phyloP scores from a whole-genome alignment of 2,113 vertebrate genomes.

The Sebastes schlegelii region DNA sequence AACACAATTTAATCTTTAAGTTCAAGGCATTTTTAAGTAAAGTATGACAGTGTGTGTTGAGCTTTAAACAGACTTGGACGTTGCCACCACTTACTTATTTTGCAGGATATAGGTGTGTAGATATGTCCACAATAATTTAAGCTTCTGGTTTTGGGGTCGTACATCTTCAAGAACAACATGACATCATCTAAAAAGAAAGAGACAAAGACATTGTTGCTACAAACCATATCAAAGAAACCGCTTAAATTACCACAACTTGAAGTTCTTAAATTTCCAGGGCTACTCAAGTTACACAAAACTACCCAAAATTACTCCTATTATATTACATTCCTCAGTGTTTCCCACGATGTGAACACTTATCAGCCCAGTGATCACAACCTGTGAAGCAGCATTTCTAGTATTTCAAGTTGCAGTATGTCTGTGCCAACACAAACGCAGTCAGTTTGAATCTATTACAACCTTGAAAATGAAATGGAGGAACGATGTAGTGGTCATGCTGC shows the following conservation, averaged over 20 bases:
- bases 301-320: not conserved
- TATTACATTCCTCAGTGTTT: not conserved
- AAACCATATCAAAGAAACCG: too few species aligned
- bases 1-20: not conserved
- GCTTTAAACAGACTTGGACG: not conserved
- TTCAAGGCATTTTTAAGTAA: not conserved
- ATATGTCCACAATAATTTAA: conserved; percentile 99
- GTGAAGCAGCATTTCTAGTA: conserved; percentile 22
- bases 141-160: conserved; percentile 98
- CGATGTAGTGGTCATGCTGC: not conserved
- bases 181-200: conserved; percentile 89
- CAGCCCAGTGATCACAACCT: not conserved
- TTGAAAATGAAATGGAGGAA: not conserved
- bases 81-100: conserved; percentile 93
- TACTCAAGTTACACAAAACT: not conserved
- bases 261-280: not conserved
- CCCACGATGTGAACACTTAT: not conserved
- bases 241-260: not conserved
- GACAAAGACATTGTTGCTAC: not conserved
- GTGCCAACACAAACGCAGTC: not conserved
- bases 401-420: not conserved
- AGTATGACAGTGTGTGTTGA: not conserved
- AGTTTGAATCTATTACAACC: not conserved
- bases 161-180: conserved; percentile 99
- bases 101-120: conserved; percentile 99